Base-by-base conservation (phyloP, 2,888 invertebrate genomes). In the Hydroisotoma schaefferi region DNA sequence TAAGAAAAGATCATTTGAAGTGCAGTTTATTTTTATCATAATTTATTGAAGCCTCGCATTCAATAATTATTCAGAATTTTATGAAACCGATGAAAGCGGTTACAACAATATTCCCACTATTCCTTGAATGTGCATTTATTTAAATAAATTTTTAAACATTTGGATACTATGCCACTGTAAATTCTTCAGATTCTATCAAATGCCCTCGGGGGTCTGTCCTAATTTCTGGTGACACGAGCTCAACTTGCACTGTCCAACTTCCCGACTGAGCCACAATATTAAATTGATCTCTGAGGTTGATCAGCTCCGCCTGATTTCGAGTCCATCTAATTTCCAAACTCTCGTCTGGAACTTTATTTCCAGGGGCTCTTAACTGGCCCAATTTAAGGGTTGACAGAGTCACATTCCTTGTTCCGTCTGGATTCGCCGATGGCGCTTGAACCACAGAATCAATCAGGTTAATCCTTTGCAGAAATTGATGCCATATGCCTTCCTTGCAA, bases 401-500 rank as follows among this genome's bases (percentile, higher is more conserved):
- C 18, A 69, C 68, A 1, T 40, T 15, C 1, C 43, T 22, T 10
- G 51, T 52, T 33, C 57, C 63, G 37, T 56, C 56, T 0, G 60
- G 55, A 12, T 57, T 55, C 2, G 43, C 15, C 10, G 51, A 10
- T 4, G 59, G 55, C 3, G 51, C 47, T 33, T 65, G 55, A 1
- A 10, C n/a, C 2, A 71, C 59, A 6, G 57, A 43, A 40, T 71
- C 71, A 40, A 71, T 71, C 8, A 71, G 49, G 12, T 66, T 63
- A 55, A 71, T 61, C 22, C 63, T 29, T n/a, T 65, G 38, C 1
- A 71, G 46, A 43, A 71, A 69, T 52, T 71, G 54, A 20, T 59
- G 47, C 71, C 71, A 71, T 55, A 71, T 71, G 4, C 69, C 67
- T 55, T 71, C 71, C 33, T 62, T 54, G 57, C 71, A 71, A 4